Evolutionary conservation across 23 tunicate species (phyloP).

Genomic region (Clavelina lepadiformis): DNA sequence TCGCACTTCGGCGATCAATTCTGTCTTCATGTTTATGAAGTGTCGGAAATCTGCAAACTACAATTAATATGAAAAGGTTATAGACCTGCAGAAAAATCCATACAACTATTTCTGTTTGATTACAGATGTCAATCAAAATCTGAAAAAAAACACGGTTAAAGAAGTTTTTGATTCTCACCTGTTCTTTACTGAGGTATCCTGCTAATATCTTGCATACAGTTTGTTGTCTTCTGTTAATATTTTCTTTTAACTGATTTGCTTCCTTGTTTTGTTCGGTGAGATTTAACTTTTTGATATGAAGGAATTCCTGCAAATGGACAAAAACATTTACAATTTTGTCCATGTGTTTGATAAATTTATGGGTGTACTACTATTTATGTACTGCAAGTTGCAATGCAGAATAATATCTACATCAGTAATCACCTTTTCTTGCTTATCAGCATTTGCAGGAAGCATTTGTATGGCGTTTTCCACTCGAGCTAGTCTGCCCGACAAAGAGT

Average conservation of each 20-base stretch:
- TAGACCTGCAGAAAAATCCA: no score
- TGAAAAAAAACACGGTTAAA: no score
- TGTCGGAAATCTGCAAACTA: slow-evolving; percentile 63
- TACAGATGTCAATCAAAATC: no score
- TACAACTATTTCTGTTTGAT: no score
- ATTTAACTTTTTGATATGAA: slow-evolving; percentile 24
- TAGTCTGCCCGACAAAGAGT: slow-evolving; percentile 44
- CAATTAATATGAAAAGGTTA: neutral
- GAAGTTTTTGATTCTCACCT: neutral
- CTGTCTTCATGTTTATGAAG: slow-evolving; percentile 60
- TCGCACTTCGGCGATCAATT: slow-evolving; percentile 42
- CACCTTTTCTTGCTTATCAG: slow-evolving; percentile 48
- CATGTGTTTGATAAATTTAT: no score
- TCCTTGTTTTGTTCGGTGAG: slow-evolving; percentile 45
- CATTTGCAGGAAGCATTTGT: slow-evolving; percentile 32
- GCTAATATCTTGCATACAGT: slow-evolving; percentile 41
- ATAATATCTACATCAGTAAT: no score
- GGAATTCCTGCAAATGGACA: slow-evolving; percentile 16
- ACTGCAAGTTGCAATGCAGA: no score
- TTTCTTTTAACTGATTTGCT: slow-evolving; percentile 42
- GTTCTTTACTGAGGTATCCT: slow-evolving; percentile 32
- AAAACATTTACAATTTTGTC: no score
- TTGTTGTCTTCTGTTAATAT: slow-evolving; percentile 39
- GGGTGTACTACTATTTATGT: no score
- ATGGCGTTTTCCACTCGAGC: slow-evolving; percentile 77